A percentile compares a stretch with the other conserved stretches of the same genome.
These are phyloP conservation scores for Pheosia gnoma DNA, from an alignment of 2,888 invertebrate genomes.

Conservation along the genomic window DNA sequence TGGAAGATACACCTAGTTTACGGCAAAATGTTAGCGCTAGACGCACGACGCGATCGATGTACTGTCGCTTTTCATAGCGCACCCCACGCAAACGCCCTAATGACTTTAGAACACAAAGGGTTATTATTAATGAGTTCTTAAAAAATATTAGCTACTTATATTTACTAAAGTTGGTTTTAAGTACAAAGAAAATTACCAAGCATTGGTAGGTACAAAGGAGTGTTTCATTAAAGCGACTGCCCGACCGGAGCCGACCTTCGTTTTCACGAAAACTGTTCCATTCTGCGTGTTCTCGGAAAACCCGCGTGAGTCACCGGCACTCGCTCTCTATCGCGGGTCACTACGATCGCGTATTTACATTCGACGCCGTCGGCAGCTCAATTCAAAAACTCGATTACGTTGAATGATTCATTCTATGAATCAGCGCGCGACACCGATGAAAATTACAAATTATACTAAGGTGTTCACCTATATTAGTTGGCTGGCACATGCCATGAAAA, in stretches of 20 bases:
- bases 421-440: constrained; percentile 69
- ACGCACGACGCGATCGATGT: constrained; percentile 48
- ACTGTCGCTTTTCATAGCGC: constrained; percentile 56
- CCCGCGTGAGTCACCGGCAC: constrained; percentile 77
- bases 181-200: constrained; percentile 46
- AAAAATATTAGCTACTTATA: neutral
- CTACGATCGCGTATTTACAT: constrained; percentile 79
- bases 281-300: constrained; percentile 78
- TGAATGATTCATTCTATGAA: constrained; percentile 80
- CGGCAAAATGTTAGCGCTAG: constrained; percentile 17
- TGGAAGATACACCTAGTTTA: constrained; percentile 31
- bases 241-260: constrained; percentile 65
- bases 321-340: constrained; percentile 76
- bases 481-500: constrained; percentile 4
- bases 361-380: constrained; percentile 71
- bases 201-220: constrained; percentile 45
- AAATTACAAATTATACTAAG: constrained; percentile 48
- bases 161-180: constrained; percentile 24
- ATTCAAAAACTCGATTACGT: constrained; percentile 82
- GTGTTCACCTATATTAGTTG: constrained; percentile 10
- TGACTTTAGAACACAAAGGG: constrained; percentile 47
- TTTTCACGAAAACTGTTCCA: constrained; percentile 78
- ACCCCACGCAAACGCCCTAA: constrained; percentile 47
- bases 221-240: constrained; percentile 43
- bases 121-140: constrained; percentile 28